These are phyloP conservation scores for Eucidaris tribuloides DNA, from an alignment of 35 echinoderm and acorn worm species.

Conservation along the genomic window DNA sequence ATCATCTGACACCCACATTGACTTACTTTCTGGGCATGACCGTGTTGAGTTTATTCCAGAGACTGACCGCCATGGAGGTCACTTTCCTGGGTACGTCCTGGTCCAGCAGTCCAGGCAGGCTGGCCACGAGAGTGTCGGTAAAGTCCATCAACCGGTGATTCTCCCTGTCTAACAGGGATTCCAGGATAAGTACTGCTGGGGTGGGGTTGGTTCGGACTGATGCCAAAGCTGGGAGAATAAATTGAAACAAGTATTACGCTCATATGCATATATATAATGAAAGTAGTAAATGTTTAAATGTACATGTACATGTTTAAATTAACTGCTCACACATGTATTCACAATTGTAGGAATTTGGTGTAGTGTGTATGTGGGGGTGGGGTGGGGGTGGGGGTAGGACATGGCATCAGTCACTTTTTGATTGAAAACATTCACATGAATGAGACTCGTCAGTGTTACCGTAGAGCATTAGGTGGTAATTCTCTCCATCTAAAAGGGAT, in stretches of 20 bases:
- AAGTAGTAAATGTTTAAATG: no score
- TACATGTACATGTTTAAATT: no score
- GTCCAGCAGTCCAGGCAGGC: slow-evolving; percentile 68
- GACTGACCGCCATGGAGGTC: slow-evolving; percentile 56
- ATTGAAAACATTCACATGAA: no score
- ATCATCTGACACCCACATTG: no score
- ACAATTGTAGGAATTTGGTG: no score
- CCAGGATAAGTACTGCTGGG: slow-evolving; percentile 48
- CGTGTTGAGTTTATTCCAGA: slow-evolving; percentile 86
- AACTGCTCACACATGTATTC: no score
- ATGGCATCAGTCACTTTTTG: no score
- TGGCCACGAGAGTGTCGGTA: slow-evolving; percentile 68
- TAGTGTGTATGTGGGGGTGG: no score
- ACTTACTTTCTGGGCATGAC: slow-evolving; percentile 94
- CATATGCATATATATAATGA: no score
- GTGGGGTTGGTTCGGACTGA: slow-evolving; percentile 36
- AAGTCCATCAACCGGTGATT: slow-evolving; percentile 71
- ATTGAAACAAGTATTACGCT: no score
- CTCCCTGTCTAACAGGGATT: slow-evolving; percentile 37
- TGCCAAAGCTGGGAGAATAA: slow-evolving; percentile 50
- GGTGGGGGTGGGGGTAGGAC: no score
- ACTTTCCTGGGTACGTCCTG: slow-evolving; percentile 73
- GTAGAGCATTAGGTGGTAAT: slow-evolving; percentile 62
- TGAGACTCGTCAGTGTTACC: no score
- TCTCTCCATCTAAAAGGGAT: slow-evolving; percentile 17